Evolutionary conservation across 2,797 vertebrate species (phyloP), one percentile per base, ranked within the genome.

Genomic region (Spinus olivaceus): DNA sequence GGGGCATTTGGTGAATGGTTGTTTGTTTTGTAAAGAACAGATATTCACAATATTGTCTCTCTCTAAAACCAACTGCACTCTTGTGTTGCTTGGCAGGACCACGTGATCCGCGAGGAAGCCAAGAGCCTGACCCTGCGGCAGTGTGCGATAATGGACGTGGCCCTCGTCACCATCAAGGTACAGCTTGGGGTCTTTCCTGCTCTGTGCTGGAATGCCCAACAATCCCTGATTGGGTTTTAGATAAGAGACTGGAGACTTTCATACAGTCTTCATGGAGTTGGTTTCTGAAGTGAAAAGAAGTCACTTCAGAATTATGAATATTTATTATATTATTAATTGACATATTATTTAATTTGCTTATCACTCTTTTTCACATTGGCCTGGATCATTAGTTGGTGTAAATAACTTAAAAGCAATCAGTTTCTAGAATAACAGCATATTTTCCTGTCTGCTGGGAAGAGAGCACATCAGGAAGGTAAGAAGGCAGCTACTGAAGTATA

Each of bases 151-250:
- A 99, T 99, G 99, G 99, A 99, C 69, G 98, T 99, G 49, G 99
- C 99, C 72, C 98, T 99, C 83, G 98, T 98, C 65, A 99, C 99
- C 81, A 99, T 99, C 96, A 99, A 99, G 99, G 99, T 99, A 97
- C 85, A 86, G 25, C 60, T 71, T 35, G 27, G 0, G 0, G 1
- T 42, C 11, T 0, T 22, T 63, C 39, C 64, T 87, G 10, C 72
- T 56, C 42, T 25, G 3, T 33, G 47, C 28, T 82, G 54, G 11
- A 85, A 27, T 44, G 41, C 50, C 47, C 22, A 33, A 27, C 35
- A 63, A 10, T 8, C 13, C n/a, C 2, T 51, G 88, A 33, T 6
- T 17, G 11, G 2, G 1, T 25, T 79, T 18, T 17, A 49, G 35
- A 49, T 77, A 23, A 49, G 51, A 70, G 49, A 10, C 7, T 25